A percentile compares a stretch with the other conserved stretches of the same genome.
These are phyloP conservation scores for Pedicia rivosa DNA, from an alignment of 2,888 invertebrate genomes.

Conservation along the genomic window DNA sequence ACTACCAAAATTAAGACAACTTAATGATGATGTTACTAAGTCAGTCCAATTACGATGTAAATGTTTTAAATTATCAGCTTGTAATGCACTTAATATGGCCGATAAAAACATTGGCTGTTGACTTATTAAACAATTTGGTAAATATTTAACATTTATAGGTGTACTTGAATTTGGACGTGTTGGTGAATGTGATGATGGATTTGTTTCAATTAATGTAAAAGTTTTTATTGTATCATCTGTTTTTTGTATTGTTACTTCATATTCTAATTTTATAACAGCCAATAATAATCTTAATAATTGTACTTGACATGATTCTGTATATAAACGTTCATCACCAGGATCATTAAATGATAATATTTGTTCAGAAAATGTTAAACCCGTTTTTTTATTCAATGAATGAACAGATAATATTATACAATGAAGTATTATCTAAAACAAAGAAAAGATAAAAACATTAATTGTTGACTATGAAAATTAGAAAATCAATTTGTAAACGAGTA, in stretches of 20 bases:
- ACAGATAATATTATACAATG: slow-evolving; percentile 68
- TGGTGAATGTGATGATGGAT: slow-evolving; percentile 16
- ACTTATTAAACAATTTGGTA: slow-evolving; percentile 47
- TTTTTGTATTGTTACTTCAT: slow-evolving; percentile 43
- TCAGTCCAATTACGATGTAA: slow-evolving; percentile 73
- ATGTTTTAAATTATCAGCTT: slow-evolving; percentile 49
- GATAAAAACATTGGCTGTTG: slow-evolving; percentile 74
- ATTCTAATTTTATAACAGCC: slow-evolving; percentile 58
- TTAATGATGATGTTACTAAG: slow-evolving; percentile 61
- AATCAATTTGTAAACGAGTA: no score
- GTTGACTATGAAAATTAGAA: no score
- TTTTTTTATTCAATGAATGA: slow-evolving; percentile 35
- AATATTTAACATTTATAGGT: slow-evolving; percentile 36
- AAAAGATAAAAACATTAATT: not conserved
- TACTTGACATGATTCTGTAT: slow-evolving; percentile 52
- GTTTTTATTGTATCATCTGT: slow-evolving; percentile 24
- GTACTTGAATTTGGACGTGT: slow-evolving; percentile 24
- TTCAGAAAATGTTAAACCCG: slow-evolving; percentile 49
- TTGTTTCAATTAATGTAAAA: slow-evolving; percentile 17
- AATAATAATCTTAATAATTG: slow-evolving; percentile 49
- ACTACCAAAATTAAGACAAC: slow-evolving; percentile 56
- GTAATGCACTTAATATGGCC: slow-evolving; percentile 59
- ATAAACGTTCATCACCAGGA: slow-evolving; percentile 41
- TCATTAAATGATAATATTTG: slow-evolving; percentile 60
- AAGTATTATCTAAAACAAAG: slow-evolving; percentile 37